Evolutionary conservation across 2,113 vertebrate species (phyloP).

Genomic region (Actenoides hombroni): DNA sequence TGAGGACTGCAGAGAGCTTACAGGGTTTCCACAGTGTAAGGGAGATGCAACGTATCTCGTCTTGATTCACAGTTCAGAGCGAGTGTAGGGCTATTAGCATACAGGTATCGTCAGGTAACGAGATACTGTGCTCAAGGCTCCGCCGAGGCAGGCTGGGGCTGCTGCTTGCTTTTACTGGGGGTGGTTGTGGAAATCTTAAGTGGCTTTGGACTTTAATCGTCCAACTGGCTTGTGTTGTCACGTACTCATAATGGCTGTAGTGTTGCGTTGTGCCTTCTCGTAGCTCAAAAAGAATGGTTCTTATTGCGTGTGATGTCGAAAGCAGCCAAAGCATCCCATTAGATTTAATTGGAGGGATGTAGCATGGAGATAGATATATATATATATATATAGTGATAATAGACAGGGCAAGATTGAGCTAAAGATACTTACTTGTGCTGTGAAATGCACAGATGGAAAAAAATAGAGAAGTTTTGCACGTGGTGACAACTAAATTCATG

Average conservation of each 20-base stretch:
- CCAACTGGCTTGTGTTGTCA: background rate
- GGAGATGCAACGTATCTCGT: fast-evolving
- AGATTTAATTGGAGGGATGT: background rate
- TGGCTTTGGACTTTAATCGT: background rate
- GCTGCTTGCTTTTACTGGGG: background rate
- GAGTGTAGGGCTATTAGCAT: background rate
- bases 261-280: background rate
- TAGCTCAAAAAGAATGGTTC: background rate
- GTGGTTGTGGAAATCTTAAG: background rate
- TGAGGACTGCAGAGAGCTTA: background rate
- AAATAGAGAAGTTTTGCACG: background rate
- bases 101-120: background rate
- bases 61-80: background rate
- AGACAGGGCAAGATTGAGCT: background rate
- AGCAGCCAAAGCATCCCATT: background rate
- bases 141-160: fast-evolving
- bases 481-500: background rate
- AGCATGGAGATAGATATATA: no score
- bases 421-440: background rate
- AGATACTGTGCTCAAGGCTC: background rate
- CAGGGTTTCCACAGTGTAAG: background rate
- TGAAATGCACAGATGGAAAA: background rate
- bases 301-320: background rate
- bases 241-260: background rate
- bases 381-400: background rate